Evolutionary conservation across 2,888 invertebrate species (phyloP).

Genomic region (Odontothrips loti): DNA sequence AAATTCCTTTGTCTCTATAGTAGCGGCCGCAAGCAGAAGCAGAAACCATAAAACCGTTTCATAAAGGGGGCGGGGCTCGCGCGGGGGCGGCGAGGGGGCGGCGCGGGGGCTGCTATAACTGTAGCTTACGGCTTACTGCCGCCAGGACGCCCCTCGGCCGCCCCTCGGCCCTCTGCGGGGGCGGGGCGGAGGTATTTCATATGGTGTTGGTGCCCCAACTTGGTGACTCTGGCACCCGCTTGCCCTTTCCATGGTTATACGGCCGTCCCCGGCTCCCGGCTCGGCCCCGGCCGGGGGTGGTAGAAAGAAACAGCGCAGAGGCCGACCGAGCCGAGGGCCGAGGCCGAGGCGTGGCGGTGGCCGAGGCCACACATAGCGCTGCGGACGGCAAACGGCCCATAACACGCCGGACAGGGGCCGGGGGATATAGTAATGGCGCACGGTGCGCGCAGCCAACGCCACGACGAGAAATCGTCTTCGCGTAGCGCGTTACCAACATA

Average conservation of each 20-base stretch:
- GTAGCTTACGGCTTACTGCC: constrained; percentile 22
- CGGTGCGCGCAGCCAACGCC: no score
- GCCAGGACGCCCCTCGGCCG: background rate
- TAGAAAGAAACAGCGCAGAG: constrained; percentile 31
- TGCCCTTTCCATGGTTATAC: background rate
- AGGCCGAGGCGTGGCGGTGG: no score
- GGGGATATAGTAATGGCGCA: background rate
- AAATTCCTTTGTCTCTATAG: constrained; percentile 26
- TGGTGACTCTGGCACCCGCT: background rate
- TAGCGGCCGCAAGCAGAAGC: constrained; percentile 2
- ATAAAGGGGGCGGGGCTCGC: constrained; percentile 33
- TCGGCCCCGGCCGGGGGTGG: constrained; percentile 30
- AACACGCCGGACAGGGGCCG: background rate
- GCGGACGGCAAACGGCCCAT: no score
- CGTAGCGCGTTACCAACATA: no score
- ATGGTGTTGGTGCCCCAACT: background rate
- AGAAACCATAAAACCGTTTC: constrained; percentile 25
- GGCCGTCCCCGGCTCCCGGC: no score
- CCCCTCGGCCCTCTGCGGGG: background rate
- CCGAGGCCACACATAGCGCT: no score
- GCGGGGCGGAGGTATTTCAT: constrained; percentile 12
- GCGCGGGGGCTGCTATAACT: constrained; percentile 35
- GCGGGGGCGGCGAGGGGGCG: constrained; percentile 34
- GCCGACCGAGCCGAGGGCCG: background rate
- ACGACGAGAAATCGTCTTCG: no score